phyloP scores from a whole-genome alignment of 53 echinoderm and acorn worm genomes.

The Echinometra lucunter region DNA sequence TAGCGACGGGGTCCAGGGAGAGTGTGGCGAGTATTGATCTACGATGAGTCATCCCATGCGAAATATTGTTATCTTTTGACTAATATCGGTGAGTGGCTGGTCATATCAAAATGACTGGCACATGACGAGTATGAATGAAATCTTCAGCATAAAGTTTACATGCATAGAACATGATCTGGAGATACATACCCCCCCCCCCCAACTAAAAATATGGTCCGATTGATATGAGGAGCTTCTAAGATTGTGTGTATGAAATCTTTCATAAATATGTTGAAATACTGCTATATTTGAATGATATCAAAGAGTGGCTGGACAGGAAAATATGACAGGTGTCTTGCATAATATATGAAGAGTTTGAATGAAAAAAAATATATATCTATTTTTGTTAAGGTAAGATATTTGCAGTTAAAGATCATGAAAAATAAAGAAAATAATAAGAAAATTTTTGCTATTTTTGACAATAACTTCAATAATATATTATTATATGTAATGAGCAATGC shows the following conservation, averaged over 20 bases:
- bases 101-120: background rate
- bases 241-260: background rate
- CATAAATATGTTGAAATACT: background rate
- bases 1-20: background rate
- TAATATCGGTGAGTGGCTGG: background rate
- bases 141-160: background rate
- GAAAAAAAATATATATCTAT: too few relatives aligned
- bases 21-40: constrained; percentile 33
- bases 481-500: too few relatives aligned
- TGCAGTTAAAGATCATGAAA: too few relatives aligned
- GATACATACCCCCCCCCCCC: too few relatives aligned
- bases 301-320: background rate
- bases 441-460: too few relatives aligned
- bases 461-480: too few relatives aligned
- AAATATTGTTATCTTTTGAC: constrained; percentile 62
- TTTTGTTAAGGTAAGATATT: too few relatives aligned
- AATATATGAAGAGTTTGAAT: background rate
- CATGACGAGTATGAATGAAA: background rate
- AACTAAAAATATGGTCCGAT: background rate
- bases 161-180: too few relatives aligned
- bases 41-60: constrained; percentile 2
- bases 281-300: constrained; percentile 31
- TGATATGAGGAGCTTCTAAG: background rate
- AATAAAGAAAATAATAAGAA: too few relatives aligned
- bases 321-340: background rate